Evolutionary conservation across 2,797 vertebrate species (phyloP).

Genomic region (Rachycentron canadum): DNA sequence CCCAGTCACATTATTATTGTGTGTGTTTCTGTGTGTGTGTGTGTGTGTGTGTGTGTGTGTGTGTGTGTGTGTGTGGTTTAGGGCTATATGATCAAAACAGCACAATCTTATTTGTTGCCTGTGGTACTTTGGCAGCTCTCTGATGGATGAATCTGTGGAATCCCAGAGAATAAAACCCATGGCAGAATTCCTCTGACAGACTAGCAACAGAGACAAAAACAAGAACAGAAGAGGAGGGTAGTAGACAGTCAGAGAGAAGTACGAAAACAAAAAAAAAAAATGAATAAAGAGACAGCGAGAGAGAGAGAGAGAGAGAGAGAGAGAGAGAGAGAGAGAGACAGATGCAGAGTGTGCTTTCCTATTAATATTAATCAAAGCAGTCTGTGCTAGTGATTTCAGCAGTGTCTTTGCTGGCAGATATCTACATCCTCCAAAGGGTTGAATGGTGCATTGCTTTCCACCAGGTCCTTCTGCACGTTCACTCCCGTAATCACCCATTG

Average conservation of each 20-base stretch:
- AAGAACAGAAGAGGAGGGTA: conserved; percentile 48
- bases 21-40: not conserved
- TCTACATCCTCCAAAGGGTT: conserved; percentile 48
- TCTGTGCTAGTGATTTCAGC: conserved; percentile 57
- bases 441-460: conserved; percentile 40
- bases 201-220: conserved; percentile 53
- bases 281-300: not conserved
- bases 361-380: conserved; percentile 76
- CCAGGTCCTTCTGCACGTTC: conserved; percentile 44
- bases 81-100: conserved; percentile 33
- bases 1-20: not conserved
- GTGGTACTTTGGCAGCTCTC: conserved; percentile 51
- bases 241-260: conserved; percentile 30
- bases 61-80: not conserved
- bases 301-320: not conserved
- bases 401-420: conserved; percentile 48
- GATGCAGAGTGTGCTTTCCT: conserved; percentile 45
- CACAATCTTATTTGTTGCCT: conserved; percentile 43
- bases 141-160: conserved; percentile 57
- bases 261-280: conserved; percentile 21
- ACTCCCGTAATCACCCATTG: conserved; percentile 57
- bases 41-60: not conserved
- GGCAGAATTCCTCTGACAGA: conserved; percentile 62
- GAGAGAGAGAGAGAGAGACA: conserved; percentile 30
- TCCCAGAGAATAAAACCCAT: conserved; percentile 49